Conservation (phyloP, 2,888 invertebrate species). For the Protonemura montana region DNA sequence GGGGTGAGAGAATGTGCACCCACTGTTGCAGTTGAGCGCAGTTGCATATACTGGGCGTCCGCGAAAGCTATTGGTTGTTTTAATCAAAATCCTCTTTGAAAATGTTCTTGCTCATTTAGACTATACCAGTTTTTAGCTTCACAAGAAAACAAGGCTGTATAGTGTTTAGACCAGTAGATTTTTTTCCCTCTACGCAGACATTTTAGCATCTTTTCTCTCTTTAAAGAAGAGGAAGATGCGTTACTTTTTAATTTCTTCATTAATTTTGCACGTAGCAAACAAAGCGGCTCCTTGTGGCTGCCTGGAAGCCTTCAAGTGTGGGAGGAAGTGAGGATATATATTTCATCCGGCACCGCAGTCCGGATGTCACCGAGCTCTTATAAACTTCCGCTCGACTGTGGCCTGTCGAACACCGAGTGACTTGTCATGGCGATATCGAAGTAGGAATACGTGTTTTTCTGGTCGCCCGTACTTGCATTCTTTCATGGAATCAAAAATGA, state of each 20-base stretch:
- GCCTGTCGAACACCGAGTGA: neutral
- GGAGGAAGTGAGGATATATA: conserved; percentile 37
- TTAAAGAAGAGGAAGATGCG: neutral
- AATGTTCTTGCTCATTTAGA: no score
- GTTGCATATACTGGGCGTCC: neutral
- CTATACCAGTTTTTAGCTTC: no score
- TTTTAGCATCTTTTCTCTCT: no score
- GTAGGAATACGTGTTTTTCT: neutral
- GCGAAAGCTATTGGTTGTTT: neutral
- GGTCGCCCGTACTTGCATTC: neutral
- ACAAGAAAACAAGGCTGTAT: no score
- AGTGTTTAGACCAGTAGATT: no score
- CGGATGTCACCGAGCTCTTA: conserved; percentile 13
- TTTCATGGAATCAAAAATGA: neutral
- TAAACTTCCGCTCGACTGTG: neutral
- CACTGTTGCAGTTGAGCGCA: neutral
- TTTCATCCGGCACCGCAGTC: conserved; percentile 25
- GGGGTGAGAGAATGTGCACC: neutral
- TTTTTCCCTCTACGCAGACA: no score
- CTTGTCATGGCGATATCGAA: neutral
- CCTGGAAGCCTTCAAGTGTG: conserved; percentile 2
- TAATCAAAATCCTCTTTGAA: no score
- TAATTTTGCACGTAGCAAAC: neutral
- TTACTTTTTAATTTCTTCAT: neutral
- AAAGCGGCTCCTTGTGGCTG: neutral